Evolutionary conservation across 2,888 invertebrate genomes (phyloP), one percentile per base, ranked within the genome.

Genomic region (Aphelenchoides bicaudatus): DNA sequence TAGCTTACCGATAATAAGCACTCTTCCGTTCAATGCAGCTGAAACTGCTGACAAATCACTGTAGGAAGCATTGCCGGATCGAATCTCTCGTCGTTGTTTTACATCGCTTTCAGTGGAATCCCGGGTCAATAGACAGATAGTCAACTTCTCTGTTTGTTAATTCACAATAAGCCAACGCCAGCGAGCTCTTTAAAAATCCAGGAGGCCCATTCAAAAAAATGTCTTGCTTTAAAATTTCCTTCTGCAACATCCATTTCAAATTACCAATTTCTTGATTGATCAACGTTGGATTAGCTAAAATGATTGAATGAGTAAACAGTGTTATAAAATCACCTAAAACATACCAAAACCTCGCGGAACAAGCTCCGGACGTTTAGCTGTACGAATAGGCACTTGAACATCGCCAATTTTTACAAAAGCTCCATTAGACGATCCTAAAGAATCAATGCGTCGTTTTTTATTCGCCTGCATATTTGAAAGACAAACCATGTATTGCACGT

Each of bases 41-140:
- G 88, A 85, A 0, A 96, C 93, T 13, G 94, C 94, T 49, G 5
- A 89, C 89, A 85, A 93, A 82, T 96, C 92, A 79, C 91, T 87
- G 82, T 93, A 94, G 76, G 86, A 86, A 0, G 93, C 91, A 34
- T 89, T 90, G 19, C 90, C 90, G 56, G 85, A 83, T 63, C 86
- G 85, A 56, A 96, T 93, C 82, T 96, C 94, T 67, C 94, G 84
- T 51, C 94, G 83, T 80, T 96, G 94, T 79, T 96, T 96, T 27
- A 96, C 84, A 81, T 96, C 96, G 3, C 91, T 88, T 81, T 96
- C 96, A 0, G 94, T 96, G 0, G 94, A 93, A 79, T 96, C 96
- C 66, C 94, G 84, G 27, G 92, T 92, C 19, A 96, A 82, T 0
- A n/a, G 92, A 87, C 25, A 96, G 87, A 82, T 92, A 94, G 80